phyloP scores from a whole-genome alignment of 2,797 vertebrate species.

The Knipowitschia caucasica region DNA sequence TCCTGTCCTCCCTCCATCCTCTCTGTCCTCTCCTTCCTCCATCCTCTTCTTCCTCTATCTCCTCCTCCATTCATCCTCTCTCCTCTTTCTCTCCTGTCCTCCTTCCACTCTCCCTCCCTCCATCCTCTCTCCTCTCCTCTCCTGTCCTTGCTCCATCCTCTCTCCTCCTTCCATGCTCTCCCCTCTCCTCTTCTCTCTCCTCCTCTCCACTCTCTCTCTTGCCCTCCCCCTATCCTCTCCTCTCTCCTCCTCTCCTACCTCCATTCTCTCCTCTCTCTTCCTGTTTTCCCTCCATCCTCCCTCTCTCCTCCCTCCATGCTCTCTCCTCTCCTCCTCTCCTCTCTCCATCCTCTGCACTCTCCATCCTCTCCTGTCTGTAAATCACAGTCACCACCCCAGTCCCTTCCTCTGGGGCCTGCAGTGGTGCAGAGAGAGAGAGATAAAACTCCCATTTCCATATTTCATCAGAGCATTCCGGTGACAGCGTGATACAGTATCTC shows the following conservation, averaged over 20 bases:
- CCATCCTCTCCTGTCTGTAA: neutral
- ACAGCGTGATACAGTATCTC: neutral
- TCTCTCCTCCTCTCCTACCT: too few relatives aligned
- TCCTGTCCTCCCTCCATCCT: neutral
- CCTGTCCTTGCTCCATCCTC: neutral
- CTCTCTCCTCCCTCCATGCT: neutral
- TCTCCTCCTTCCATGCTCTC: neutral
- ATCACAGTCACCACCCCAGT: too few relatives aligned
- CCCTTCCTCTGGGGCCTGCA: too few relatives aligned
- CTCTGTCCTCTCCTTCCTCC: neutral
- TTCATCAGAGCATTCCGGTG: neutral
- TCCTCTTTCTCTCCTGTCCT: neutral
- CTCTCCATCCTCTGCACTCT: neutral
- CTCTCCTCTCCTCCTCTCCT: neutral
- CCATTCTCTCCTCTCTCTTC: neutral
- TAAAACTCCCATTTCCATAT: slow-evolving; percentile 15
- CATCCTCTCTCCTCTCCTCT: neutral
- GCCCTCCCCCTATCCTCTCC: neutral
- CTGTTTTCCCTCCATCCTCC: neutral
- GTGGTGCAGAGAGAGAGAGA: slow-evolving; percentile 4
- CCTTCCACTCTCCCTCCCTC: neutral
- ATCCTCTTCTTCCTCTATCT: neutral
- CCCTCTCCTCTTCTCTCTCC: neutral
- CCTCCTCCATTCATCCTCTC: neutral
- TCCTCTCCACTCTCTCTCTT: neutral